Percentiles rank a stretch among this genome's conserved stretches.
Conservation (phyloP, 2,888 invertebrate genomes). For the Rhingia campestris region DNA sequence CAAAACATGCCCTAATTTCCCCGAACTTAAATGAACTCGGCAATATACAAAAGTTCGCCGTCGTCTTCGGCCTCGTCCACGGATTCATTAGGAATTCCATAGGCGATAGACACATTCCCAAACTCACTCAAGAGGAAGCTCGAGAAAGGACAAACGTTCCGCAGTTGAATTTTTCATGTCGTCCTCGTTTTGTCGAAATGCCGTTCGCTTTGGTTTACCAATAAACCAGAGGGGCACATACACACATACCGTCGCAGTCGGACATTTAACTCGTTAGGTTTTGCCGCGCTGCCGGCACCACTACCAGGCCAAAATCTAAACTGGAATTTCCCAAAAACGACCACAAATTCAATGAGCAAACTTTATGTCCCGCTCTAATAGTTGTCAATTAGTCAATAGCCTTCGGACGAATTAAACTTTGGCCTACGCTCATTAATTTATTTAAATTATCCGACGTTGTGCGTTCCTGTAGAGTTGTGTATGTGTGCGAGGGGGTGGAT, state of each 20-base stretch:
- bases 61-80: slow-evolving; percentile 14
- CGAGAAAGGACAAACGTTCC: slow-evolving; percentile 33
- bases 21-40: slow-evolving; percentile 48
- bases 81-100: slow-evolving; percentile 65
- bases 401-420: slow-evolving; percentile 68
- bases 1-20: slow-evolving; percentile 48
- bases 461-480: neutral
- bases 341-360: slow-evolving; percentile 72
- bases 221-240: slow-evolving; percentile 34
- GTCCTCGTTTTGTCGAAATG: slow-evolving; percentile 27
- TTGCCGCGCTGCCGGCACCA: slow-evolving; percentile 1
- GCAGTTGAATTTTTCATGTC: slow-evolving; percentile 39
- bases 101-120: slow-evolving; percentile 55
- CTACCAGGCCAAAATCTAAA: slow-evolving; percentile 35
- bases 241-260: slow-evolving; percentile 9
- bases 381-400: slow-evolving; percentile 74
- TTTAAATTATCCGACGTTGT: slow-evolving; percentile 65
- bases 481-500: neutral
- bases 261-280: slow-evolving; percentile 63
- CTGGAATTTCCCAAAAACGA: slow-evolving; percentile 54
- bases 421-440: slow-evolving; percentile 72
- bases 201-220: slow-evolving; percentile 47
- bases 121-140: slow-evolving; percentile 47
- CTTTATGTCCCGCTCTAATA: slow-evolving; percentile 72
- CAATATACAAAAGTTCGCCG: slow-evolving; percentile 38